A percentile compares a stretch with the other conserved stretches of the same genome.
Evolutionary conservation across 1,140 invertebrate species (phyloP).

Genomic region (Drosophila paulistorum): DNA sequence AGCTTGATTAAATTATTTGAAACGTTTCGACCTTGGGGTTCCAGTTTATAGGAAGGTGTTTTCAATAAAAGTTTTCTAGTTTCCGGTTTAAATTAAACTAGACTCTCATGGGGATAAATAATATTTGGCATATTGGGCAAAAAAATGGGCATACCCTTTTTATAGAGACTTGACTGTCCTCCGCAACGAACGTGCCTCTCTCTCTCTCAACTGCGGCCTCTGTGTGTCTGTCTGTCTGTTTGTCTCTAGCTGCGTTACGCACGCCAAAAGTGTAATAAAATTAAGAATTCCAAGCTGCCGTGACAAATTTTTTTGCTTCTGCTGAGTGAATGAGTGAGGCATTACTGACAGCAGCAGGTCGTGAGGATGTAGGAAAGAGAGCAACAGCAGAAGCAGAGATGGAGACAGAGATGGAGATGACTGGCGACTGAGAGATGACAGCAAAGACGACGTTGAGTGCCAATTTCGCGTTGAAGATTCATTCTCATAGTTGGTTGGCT

Average conservation of each 20-base stretch:
- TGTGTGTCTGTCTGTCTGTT: conserved; percentile 39
- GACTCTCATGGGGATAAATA: too few species aligned
- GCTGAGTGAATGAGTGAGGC: conserved; percentile 70
- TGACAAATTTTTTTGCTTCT: conserved; percentile 67
- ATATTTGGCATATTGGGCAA: too few species aligned
- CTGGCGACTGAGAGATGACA: conserved; percentile 31
- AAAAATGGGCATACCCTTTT: background rate
- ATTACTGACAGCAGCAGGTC: conserved; percentile 58
- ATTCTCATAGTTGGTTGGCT: conserved; percentile 26
- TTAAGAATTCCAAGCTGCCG: conserved; percentile 82
- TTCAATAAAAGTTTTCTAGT: too few species aligned
- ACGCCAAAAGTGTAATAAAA: conserved; percentile 79
- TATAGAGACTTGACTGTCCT: background rate
- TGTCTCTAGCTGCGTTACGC: conserved; percentile 56
- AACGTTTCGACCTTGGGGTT: too few species aligned
- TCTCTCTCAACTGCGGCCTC: background rate
- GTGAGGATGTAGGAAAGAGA: conserved; percentile 24
- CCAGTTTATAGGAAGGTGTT: too few species aligned
- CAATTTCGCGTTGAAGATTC: conserved; percentile 66
- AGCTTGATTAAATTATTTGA: too few species aligned
- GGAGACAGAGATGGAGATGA: background rate
- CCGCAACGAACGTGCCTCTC: too few species aligned
- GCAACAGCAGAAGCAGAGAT: conserved; percentile 1
- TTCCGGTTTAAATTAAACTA: too few species aligned
- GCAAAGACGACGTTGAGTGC: conserved; percentile 69